Evolutionary conservation across 2,888 invertebrate genomes (phyloP), one percentile per base, ranked within the genome.

Genomic region (Cheilosia scutellata): DNA sequence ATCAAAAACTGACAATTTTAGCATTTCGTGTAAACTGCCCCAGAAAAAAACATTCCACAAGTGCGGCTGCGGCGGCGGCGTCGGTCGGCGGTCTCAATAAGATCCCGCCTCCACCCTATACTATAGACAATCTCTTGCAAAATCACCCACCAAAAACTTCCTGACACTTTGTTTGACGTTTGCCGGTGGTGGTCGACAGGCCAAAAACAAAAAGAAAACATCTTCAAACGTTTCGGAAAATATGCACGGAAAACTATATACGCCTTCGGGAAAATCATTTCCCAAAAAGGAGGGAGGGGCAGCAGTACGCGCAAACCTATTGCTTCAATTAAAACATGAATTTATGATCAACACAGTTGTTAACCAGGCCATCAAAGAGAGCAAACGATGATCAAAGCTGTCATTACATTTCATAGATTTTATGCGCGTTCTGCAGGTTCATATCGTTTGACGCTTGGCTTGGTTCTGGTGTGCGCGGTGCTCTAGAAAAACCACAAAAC

Each of bases 301-400:
- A 53, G 40, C 37, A 66, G 37, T 16, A n/a, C 27, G 44, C 72
- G 51, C 51, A 70, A 71, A 71, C 68, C 74, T 57, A 82, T 68
- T 55, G 71, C 76, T 71, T 86, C 86, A 86, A 86, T 86, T 80
- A 86, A 86, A 86, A 71, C 82, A 86, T 82, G 82, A 86, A 86
- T 86, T 86, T 86, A 86, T 82, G 86, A 86, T 82, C 86, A 86
- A 82, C 80, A 86, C 75, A 82, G 86, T 86, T 86, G 86, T 86
- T 86, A 86, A 76, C 86, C 86, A 86, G 86, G 86, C 86, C 76
- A 88, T 89, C 89, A 89, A 89, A 89, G 87, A 77, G 72, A 74
- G 78, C 87, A 66, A 76, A 79, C 84, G 88, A 88, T 89, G 89
- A 89, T 89, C 89, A 89, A 89, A 89, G 89, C 89, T 89, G 89